A percentile compares a stretch with the other conserved stretches of the same genome.
phyloP scores from a whole-genome alignment of 2,797 vertebrate genomes.

The Holocentrus rufus region DNA sequence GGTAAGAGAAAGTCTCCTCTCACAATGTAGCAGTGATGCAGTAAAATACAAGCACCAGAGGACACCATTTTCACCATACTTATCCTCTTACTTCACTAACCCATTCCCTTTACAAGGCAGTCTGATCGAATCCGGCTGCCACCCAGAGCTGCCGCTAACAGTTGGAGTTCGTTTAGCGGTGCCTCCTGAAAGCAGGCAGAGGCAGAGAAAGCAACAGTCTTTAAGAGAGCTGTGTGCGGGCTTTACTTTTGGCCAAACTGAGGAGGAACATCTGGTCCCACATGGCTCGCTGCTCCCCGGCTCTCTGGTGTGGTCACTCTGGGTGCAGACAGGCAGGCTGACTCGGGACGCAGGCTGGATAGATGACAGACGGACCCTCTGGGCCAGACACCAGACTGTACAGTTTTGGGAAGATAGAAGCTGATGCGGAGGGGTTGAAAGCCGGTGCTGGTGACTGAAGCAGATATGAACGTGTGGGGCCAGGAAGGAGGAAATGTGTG shows the following conservation, averaged over 20 bases:
- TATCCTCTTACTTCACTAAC: slow-evolving; percentile 30
- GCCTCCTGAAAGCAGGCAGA: slow-evolving; percentile 49
- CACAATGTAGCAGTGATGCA: slow-evolving; percentile 25
- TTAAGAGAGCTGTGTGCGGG: slow-evolving; percentile 42
- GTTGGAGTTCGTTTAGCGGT: slow-evolving; percentile 48
- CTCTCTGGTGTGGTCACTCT: slow-evolving; percentile 69
- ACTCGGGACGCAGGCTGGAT: slow-evolving; percentile 44
- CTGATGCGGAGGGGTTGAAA: slow-evolving; percentile 51
- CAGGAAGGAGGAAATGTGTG: slow-evolving; percentile 53
- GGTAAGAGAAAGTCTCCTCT: slow-evolving; percentile 79
- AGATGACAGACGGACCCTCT: slow-evolving; percentile 52
- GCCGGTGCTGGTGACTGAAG: slow-evolving; percentile 48
- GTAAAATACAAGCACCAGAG: slow-evolving; percentile 38
- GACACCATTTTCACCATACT: slow-evolving; percentile 33
- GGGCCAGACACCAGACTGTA: slow-evolving; percentile 53
- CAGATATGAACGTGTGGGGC: slow-evolving; percentile 59
- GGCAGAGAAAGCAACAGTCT: slow-evolving; percentile 27
- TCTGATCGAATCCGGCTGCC: slow-evolving; percentile 42
- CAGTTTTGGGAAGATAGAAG: slow-evolving; percentile 48
- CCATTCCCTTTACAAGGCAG: slow-evolving; percentile 46
- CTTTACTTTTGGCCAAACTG: slow-evolving; percentile 40
- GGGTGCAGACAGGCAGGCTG: slow-evolving; percentile 60
- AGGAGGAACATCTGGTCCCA: slow-evolving; percentile 73
- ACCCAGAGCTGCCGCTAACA: slow-evolving; percentile 36
- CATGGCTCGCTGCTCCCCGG: slow-evolving; percentile 39